Evolutionary conservation across 1,140 invertebrate species (phyloP).

Genomic region (Trichoplusia ni): DNA sequence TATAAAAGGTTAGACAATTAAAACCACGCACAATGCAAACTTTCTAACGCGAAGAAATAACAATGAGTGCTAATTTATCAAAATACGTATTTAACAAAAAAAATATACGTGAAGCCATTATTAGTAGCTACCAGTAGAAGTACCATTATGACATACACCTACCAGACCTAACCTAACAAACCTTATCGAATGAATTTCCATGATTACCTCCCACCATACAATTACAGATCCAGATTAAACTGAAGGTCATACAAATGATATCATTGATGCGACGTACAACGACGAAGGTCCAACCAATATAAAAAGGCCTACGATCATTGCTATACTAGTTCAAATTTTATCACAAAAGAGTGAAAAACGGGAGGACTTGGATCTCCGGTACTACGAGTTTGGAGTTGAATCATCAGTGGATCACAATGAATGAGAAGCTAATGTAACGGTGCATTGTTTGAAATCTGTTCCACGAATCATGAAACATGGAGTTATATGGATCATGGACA

Average conservation of each 20-base stretch:
- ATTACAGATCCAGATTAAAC: slow-evolving; percentile 47
- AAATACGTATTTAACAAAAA: neutral
- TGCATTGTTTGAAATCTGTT: slow-evolving; percentile 32
- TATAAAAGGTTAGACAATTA: no score
- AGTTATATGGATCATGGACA: slow-evolving; percentile 22
- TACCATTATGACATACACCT: no score
- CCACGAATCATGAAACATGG: slow-evolving; percentile 39
- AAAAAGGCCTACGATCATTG: slow-evolving; percentile 18
- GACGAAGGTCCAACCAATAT: slow-evolving; percentile 39
- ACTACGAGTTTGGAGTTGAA: slow-evolving; percentile 37
- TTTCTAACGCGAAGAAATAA: no score
- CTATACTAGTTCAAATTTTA: neutral
- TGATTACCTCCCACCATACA: neutral
- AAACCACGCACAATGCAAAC: no score
- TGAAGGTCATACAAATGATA: slow-evolving; percentile 58
- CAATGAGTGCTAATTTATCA: no score
- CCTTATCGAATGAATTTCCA: slow-evolving; percentile 42
- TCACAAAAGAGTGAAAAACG: neutral
- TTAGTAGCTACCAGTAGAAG: no score
- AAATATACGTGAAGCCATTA: neutral
- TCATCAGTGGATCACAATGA: slow-evolving; percentile 49
- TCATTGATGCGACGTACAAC: slow-evolving; percentile 39
- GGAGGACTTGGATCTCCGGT: slow-evolving; percentile 37
- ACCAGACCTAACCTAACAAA: neutral
- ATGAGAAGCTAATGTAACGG: slow-evolving; percentile 34